Evolutionary conservation across 2,113 vertebrate species (phyloP), one percentile per base, ranked within the genome.

Genomic region (Protomyctophum bolini): DNA sequence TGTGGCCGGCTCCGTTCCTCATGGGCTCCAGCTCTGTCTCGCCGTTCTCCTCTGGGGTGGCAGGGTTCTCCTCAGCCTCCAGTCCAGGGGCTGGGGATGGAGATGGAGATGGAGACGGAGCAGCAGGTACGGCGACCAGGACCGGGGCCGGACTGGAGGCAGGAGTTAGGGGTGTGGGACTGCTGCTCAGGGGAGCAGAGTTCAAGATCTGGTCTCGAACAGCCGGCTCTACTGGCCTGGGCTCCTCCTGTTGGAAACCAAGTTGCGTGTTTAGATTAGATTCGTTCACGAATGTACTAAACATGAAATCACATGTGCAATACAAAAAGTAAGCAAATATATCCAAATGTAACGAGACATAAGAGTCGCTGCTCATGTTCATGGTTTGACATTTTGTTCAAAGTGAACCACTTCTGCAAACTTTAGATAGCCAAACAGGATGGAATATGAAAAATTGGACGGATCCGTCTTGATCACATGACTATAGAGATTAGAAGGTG

Each of bases 1-100:
- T 55, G 45, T 92, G 94, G 58, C 95, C 96, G 0, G 96, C 95
- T 0, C 96, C 96, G 0, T 98, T 98, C n/a, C 93, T 93, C 52
- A 97, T 78, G 0, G 92, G 91, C 73, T 97, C 97, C 1, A 81
- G 14, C 52, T 95, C 96, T 2, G 88, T 77, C 76, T 98, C 96
- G 0, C 95, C 96, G 0, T 98, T 98, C 80, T 98, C 96, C 74
- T 98, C 96, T 9, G 89, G 75, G 46, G 80, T 9, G 5, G 61
- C 77, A 76, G 4, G 45, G 58, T 77, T 89, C n/a, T 67, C 92
- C 63, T 89, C 89, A n/a, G 92, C 90, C 7, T 83, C 69, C 0
- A 82, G 88, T 80, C 89, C 88, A 8, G 80, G 12, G 12, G 57
- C 21, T 8, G 57, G 57, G 57, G 15, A 0, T 11, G 21, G 57